Base-by-base conservation (phyloP, 2,113 vertebrate genomes). In the Clupea harengus region DNA sequence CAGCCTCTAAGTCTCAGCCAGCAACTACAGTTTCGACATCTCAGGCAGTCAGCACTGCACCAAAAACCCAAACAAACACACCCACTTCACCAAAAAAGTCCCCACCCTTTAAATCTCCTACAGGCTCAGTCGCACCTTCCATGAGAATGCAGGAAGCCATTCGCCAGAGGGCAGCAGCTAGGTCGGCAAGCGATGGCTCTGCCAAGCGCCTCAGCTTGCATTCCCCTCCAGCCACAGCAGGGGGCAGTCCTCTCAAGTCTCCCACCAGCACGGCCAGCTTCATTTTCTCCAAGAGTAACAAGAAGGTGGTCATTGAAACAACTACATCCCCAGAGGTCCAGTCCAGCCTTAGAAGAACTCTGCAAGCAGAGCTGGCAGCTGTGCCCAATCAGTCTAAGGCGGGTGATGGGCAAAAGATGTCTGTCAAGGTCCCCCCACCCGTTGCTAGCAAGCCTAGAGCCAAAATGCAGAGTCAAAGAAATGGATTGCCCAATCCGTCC, bases 261-360 rank as follows among this genome's bases (percentile, higher is more conserved):
- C 93, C 97, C 0, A 94, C 96, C 81, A 97, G 95, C 82, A 98
- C 94, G 0, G 98, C 98, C 89, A 99, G 97, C 92, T 99, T 99
- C 89, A 96, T 99, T 91, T 99, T 99, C 50, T 95, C 97, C 85
- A 98, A 97, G 91, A 96, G 95, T 92, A 92, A 95, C 81, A 97
- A 93, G 91, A 98, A 93, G 90, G 88, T 96, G 87, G 95, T 95
- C 86, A 93, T 96, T 0, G 96, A 97, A 85, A 93, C 94, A 4
- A 89, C 94, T 0, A 87, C 93, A 0, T 94, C 93, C 6, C 90
- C 92, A 0, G 96, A 96, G 85, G 88, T 87, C 0, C 96, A 95
- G 89, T 91, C 93, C 0, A 94, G 93, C 64, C 89, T 95, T 39
- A 95, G 95, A 88, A 96, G 90, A 86, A 96, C 93, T 72, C 88